phyloP scores from a whole-genome alignment of 1,140 invertebrate genomes.

The Heliconius himera region DNA sequence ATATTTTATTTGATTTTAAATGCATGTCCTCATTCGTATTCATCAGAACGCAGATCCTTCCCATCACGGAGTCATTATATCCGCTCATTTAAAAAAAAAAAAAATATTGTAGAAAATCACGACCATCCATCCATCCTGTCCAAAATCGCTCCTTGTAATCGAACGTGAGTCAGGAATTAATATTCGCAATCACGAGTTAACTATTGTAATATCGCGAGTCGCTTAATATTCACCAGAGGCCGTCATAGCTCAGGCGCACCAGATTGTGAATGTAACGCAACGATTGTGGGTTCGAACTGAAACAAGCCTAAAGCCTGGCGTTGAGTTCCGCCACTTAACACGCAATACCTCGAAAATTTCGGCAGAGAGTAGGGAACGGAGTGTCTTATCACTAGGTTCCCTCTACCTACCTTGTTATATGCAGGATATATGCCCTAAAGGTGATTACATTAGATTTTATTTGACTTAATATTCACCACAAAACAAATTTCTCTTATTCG shows the following conservation, averaged over 20 bases:
- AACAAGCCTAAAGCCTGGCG: too few relatives aligned
- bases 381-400: too few relatives aligned
- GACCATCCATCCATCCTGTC: constrained; percentile 72
- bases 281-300: too few relatives aligned
- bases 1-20: constrained; percentile 68
- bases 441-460: too few relatives aligned
- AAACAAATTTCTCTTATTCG: constrained; percentile 63
- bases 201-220: constrained; percentile 47
- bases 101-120: constrained; percentile 69
- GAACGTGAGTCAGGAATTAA: constrained; percentile 63
- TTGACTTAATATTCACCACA: constrained; percentile 66
- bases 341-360: too few relatives aligned
- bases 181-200: constrained; percentile 60
- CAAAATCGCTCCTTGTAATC: constrained; percentile 72
- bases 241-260: too few relatives aligned
- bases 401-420: too few relatives aligned
- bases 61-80: constrained; percentile 76
- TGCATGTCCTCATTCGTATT: constrained; percentile 67
- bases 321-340: too few relatives aligned
- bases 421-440: too few relatives aligned
- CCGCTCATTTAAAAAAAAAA: constrained; percentile 56
- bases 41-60: constrained; percentile 58
- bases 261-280: too few relatives aligned
- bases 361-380: too few relatives aligned
- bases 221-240: constrained; percentile 64